A percentile compares a stretch with the other conserved stretches of the same genome.
These are phyloP conservation scores for Rhyacophila brunnea DNA, from an alignment of 1,140 invertebrate genomes.

Conservation along the genomic window DNA sequence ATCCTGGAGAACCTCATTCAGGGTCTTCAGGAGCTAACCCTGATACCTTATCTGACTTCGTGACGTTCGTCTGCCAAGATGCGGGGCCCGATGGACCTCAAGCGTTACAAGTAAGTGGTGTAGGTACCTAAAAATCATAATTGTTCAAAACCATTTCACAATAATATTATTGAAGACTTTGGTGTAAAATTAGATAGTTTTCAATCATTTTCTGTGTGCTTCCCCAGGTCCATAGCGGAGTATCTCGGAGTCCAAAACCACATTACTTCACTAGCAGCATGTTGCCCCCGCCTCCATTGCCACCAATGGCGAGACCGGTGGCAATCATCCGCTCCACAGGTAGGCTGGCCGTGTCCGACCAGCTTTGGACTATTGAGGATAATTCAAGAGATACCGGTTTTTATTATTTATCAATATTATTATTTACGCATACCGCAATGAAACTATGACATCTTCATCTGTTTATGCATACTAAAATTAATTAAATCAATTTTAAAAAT, in stretches of 20 bases:
- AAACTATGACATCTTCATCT: not conserved
- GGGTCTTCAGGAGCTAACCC: conserved; percentile 70
- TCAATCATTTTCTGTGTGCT: no score
- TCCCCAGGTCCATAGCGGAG: conserved; percentile 44
- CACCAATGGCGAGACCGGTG: conserved; percentile 92
- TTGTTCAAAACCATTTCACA: not conserved
- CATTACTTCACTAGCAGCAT: conserved; percentile 88
- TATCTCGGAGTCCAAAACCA: conserved; percentile 63
- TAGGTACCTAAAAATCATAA: not conserved
- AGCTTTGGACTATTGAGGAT: no score
- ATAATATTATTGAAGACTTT: not conserved
- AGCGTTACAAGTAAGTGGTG: conserved; percentile 67
- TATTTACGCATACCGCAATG: not conserved
- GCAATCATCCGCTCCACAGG: conserved; percentile 91
- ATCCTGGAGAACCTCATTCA: conserved; percentile 69
- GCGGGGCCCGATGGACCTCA: conserved; percentile 75
- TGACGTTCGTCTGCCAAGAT: conserved; percentile 95
- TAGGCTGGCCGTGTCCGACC: conserved; percentile 27
- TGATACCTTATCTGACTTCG: conserved; percentile 93
- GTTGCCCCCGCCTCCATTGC: conserved; percentile 92
- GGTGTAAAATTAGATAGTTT: not conserved
- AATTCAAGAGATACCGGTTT: no score
- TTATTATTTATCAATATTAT: no score
- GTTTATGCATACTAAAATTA: not conserved
- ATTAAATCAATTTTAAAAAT: no score